A percentile compares a stretch with the other conserved stretches of the same genome.
phyloP scores from a whole-genome alignment of 1,140 invertebrate genomes.

The Leptinotarsa defecta region DNA sequence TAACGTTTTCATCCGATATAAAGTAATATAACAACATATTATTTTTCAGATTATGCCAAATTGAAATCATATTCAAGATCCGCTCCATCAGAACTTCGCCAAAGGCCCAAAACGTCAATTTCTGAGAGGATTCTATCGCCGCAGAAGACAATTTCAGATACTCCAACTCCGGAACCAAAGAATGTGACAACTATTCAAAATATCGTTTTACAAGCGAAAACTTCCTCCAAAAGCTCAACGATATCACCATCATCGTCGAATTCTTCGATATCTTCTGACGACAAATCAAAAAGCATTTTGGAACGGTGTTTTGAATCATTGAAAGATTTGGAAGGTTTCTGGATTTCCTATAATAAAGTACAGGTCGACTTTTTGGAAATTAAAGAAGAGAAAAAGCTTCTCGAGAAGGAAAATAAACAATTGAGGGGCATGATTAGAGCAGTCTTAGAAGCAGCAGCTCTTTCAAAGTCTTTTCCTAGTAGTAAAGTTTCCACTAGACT shows the following conservation, averaged over 20 bases:
- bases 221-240: not conserved
- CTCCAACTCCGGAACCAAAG: slow-evolving; percentile 13
- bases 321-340: slow-evolving; percentile 45
- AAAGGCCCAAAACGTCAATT: not conserved
- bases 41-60: too few relatives aligned
- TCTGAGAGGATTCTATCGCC: not conserved
- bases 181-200: slow-evolving; percentile 24
- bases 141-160: not conserved
- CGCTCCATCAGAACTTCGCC: not conserved
- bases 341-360: slow-evolving; percentile 47
- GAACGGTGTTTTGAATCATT: slow-evolving; percentile 36
- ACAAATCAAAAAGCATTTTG: slow-evolving; percentile 11
- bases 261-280: not conserved
- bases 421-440: slow-evolving; percentile 44
- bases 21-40: too few relatives aligned
- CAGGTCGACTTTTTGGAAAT: slow-evolving; percentile 44
- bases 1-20: too few relatives aligned
- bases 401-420: slow-evolving; percentile 46
- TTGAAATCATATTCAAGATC: not conserved
- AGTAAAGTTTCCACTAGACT: slow-evolving; percentile 37
- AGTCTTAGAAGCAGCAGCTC: slow-evolving; percentile 46
- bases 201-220: slow-evolving; percentile 27
- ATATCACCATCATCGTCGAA: slow-evolving; percentile 9
- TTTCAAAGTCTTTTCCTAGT: slow-evolving; percentile 34
- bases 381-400: slow-evolving; percentile 39